A percentile compares a stretch with the other conserved stretches of the same genome.
Evolutionary conservation across 1,140 invertebrate species (phyloP).

Genomic region (Carposina sasakii): DNA sequence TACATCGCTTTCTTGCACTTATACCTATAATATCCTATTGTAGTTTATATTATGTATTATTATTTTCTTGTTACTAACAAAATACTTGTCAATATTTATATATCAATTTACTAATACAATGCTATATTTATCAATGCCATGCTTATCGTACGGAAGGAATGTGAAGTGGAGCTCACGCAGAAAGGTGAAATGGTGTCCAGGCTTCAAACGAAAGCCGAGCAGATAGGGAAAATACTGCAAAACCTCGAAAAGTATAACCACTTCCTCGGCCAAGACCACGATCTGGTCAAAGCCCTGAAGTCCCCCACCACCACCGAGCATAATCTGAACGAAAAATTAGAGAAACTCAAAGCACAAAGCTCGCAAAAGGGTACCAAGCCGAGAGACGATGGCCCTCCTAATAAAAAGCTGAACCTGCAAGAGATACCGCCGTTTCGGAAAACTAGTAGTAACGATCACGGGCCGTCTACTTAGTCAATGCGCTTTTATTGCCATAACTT

Average conservation of each 20-base stretch:
- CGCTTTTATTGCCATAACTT: no score
- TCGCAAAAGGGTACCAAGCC: constrained; percentile 54
- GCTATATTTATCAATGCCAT: constrained; percentile 64
- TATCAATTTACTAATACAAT: constrained; percentile 52
- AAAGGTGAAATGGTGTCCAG: constrained; percentile 93
- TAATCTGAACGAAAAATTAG: constrained; percentile 48
- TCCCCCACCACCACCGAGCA: constrained; percentile 72
- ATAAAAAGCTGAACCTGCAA: constrained; percentile 64
- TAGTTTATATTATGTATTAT: no score
- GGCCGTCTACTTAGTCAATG: no score
- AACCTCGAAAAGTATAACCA: constrained; percentile 90
- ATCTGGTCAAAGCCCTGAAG: constrained; percentile 70
- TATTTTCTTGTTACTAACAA: no score
- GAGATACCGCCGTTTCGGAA: constrained; percentile 71
- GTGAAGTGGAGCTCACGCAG: constrained; percentile 92
- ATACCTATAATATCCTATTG: no score
- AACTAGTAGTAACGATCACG: constrained; percentile 31
- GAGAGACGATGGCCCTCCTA: constrained; percentile 64
- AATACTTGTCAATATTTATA: constrained; percentile 20
- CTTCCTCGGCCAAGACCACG: constrained; percentile 76
- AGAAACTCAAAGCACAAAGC: constrained; percentile 44
- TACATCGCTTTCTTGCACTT: no score
- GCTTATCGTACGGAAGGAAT: constrained; percentile 80
- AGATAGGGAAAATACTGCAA: constrained; percentile 91
- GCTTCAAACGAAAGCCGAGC: constrained; percentile 90